Conservation (phyloP, 2,113 vertebrate species). For the Anarrhichthys ocellatus region DNA sequence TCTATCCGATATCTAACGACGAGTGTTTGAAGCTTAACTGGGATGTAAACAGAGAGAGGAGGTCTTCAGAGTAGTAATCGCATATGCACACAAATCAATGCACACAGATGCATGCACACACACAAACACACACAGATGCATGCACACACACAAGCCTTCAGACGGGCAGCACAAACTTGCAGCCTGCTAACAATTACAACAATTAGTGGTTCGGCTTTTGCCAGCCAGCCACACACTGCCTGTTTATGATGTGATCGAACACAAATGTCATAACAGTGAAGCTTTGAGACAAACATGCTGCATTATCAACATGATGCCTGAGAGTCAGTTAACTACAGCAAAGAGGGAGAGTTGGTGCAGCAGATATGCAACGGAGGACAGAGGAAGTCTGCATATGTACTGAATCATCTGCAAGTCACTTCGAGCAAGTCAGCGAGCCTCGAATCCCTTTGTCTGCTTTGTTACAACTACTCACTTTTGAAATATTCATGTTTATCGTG, state of each 20-base stretch:
- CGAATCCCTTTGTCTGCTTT: neutral
- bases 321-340: neutral
- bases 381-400: neutral
- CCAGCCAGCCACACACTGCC: conserved; percentile 94
- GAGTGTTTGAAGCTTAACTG: conserved; percentile 92
- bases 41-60: conserved; percentile 95
- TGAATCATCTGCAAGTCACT: neutral
- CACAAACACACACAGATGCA: neutral
- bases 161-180: conserved; percentile 82
- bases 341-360: neutral
- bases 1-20: conserved; percentile 93
- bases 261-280: conserved; percentile 97
- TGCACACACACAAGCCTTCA: conserved; percentile 60
- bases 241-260: conserved; percentile 98
- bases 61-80: conserved; percentile 89
- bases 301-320: conserved; percentile 81
- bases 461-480: neutral
- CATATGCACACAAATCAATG: neutral
- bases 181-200: conserved; percentile 96
- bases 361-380: neutral
- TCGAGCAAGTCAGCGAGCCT: neutral
- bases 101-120: conserved; percentile 37
- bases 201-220: conserved; percentile 95
- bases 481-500: neutral
- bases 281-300: conserved; percentile 97